phyloP scores from a whole-genome alignment of 2,113 vertebrate species.

The Perca schrenkii region DNA sequence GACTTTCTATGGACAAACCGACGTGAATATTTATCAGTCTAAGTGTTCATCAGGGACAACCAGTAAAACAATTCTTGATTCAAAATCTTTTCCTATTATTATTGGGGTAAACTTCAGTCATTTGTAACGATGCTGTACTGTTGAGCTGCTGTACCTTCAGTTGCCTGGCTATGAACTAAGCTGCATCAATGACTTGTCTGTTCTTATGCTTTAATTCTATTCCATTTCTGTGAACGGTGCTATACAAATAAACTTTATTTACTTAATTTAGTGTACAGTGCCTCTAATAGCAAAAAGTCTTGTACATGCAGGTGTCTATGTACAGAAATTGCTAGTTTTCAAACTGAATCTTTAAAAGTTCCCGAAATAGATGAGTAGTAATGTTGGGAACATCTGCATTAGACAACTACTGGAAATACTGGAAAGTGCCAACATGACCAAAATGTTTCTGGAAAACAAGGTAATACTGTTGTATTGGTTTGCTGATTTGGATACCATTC shows the following conservation, averaged over 20 bases:
- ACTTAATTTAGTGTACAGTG: neutral
- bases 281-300: neutral
- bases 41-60: constrained; percentile 36
- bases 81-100: neutral
- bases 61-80: constrained; percentile 17
- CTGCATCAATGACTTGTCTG: neutral
- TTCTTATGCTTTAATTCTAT: neutral
- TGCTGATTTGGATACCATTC: neutral
- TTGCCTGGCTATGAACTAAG: neutral
- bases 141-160: neutral
- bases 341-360: neutral
- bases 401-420: neutral
- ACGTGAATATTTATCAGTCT: constrained; percentile 30
- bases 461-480: neutral
- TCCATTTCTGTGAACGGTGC: too few relatives aligned
- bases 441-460: neutral
- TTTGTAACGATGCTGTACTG: constrained; percentile 13
- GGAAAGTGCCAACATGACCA: neutral
- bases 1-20: constrained; percentile 25
- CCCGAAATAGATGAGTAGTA: neutral
- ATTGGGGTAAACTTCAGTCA: neutral
- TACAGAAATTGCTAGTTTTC: neutral
- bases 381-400: neutral
- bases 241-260: too few relatives aligned
- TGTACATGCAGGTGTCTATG: neutral